These are phyloP conservation scores for Autographa gamma DNA, from an alignment of 2,888 invertebrate genomes.

Conservation along the genomic window DNA sequence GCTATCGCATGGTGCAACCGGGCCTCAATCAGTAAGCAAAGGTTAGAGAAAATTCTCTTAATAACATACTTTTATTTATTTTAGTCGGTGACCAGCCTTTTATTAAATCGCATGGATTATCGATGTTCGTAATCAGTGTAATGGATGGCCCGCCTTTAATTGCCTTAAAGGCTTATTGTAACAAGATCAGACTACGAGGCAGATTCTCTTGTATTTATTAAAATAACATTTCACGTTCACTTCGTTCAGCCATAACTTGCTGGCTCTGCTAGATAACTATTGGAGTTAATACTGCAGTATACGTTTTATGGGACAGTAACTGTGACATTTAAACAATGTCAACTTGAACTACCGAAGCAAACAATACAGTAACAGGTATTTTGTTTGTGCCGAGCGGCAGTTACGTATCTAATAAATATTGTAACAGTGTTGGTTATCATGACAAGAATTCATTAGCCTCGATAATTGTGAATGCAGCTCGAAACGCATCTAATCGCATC, in stretches of 20 bases:
- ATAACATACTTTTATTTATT: conserved; percentile 60
- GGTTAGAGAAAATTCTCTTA: conserved; percentile 76
- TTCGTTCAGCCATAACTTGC: conserved; percentile 18
- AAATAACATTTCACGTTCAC: conserved; percentile 30
- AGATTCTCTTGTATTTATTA: conserved; percentile 19
- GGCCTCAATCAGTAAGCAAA: conserved; percentile 67
- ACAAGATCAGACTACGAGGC: conserved; percentile 25
- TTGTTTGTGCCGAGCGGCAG: conserved; percentile 54
- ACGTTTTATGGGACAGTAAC: conserved; percentile 26
- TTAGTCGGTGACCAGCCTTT: conserved; percentile 54
- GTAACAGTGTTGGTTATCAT: conserved; percentile 66
- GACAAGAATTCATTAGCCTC: conserved; percentile 72
- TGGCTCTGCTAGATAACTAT: conserved; percentile 12
- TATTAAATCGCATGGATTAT: conserved; percentile 50
- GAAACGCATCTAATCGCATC: conserved; percentile 55
- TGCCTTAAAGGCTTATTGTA: conserved; percentile 25
- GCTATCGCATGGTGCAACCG: conserved; percentile 78
- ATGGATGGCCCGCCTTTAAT: conserved; percentile 41
- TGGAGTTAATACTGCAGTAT: conserved; percentile 16
- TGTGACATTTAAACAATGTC: conserved; percentile 36
- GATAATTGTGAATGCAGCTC: conserved; percentile 61
- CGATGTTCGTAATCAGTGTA: conserved; percentile 36
- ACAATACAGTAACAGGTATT: conserved; percentile 50
- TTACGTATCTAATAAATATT: conserved; percentile 57
- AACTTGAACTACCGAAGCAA: conserved; percentile 39